phyloP scores from a whole-genome alignment of 2,888 invertebrate genomes.

The Drosophila macrospina region DNA sequence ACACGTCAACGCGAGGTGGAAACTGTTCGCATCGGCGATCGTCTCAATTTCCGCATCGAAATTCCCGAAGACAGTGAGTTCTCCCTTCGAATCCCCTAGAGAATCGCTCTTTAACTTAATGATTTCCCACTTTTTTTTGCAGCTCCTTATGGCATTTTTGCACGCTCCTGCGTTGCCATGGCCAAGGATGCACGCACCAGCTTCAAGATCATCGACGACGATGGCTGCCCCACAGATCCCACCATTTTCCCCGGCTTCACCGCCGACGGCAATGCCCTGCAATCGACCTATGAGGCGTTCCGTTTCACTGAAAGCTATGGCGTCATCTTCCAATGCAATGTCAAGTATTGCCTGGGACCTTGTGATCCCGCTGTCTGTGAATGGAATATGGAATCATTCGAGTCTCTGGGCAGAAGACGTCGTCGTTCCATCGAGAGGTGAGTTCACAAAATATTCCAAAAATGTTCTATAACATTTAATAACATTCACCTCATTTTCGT shows the following conservation, averaged over 20 bases:
- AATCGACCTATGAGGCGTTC: conserved; percentile 97
- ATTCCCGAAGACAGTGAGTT: conserved; percentile 97
- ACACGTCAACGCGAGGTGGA: conserved; percentile 94
- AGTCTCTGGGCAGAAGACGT: conserved; percentile 93
- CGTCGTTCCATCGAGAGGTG: conserved; percentile 89
- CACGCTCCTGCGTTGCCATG: conserved; percentile 98
- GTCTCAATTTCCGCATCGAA: conserved; percentile 97
- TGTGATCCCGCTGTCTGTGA: conserved; percentile 97
- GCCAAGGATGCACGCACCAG: conserved; percentile 98
- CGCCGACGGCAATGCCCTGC: conserved; percentile 95
- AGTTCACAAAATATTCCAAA: conserved; percentile 29
- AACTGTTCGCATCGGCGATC: conserved; percentile 97
- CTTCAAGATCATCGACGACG: conserved; percentile 97
- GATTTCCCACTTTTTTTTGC: conserved; percentile 62
- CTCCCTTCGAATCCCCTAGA: not conserved
- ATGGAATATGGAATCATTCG: conserved; percentile 95
- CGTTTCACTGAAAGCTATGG: conserved; percentile 98
- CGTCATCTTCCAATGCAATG: conserved; percentile 98
- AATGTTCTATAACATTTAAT: not conserved
- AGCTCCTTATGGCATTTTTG: conserved; percentile 98
- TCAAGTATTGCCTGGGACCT: conserved; percentile 97
- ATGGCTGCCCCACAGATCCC: conserved; percentile 97
- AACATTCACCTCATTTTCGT: not conserved
- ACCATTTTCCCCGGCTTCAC: conserved; percentile 97
- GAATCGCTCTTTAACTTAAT: not conserved